Evolutionary conservation across 2,888 invertebrate genomes (phyloP), one percentile per base, ranked within the genome.

Genomic region (Acanthococcus lagerstroemiae): DNA sequence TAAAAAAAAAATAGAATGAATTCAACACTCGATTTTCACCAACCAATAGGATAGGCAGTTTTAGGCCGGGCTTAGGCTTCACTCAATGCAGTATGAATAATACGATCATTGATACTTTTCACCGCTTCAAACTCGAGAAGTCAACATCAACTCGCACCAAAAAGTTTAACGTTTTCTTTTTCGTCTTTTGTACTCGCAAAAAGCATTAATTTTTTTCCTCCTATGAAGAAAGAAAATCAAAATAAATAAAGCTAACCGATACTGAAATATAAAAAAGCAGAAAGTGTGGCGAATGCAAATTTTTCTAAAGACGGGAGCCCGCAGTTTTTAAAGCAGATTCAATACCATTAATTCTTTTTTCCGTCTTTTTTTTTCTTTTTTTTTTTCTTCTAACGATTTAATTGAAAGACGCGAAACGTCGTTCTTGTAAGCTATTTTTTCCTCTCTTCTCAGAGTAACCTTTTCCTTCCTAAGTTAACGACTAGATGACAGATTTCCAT

Each of bases 401-500:
- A 65, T 65, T 65, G 65, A 65, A 65, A 65, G 65, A 65, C 65
- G 65, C 65, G 55, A 65, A 65, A 65, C 54, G 61, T 61, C 61
- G 61, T 61, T 61, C 61, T 61, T 61, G 55, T 55, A 52, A 55
- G 55, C 55, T 65, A 30, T 65, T 65, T 55, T 65, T 55, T 55
- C 37, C 48, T 52, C n/a, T 55, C 48, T 54, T 44, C 65, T 55
- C 44, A 24, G 55, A 65, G 55, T 65, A 55, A 54, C 55, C 65
- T 55, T 65, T 65, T 55, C 54, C 54, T 55, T 55, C 25, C 65
- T 55, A 55, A 55, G 55, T 65, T 65, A 65, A 65, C 65, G 65
- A 65, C 65, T 54, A 65, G 65, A 65, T 65, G 65, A 65, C 65
- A 65, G 65, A 55, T 65, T 65, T 65, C 65, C 65, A 65, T 65